Conservation (phyloP, 1,140 invertebrate genomes). For the Andrena cerasifolii region DNA sequence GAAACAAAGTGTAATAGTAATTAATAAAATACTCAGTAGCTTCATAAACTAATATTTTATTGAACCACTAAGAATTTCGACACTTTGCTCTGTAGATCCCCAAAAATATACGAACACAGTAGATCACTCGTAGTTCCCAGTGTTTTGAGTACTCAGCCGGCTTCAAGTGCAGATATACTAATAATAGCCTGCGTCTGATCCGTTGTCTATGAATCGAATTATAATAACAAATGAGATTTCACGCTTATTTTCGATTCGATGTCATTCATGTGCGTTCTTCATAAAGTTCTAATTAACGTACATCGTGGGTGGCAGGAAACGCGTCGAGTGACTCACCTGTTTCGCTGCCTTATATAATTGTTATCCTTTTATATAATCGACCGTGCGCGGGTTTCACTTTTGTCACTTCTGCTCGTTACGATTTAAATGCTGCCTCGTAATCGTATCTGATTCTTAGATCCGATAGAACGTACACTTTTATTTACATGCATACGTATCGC, state of each 20-base stretch:
- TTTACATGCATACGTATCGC: background rate
- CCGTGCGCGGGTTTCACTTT: background rate
- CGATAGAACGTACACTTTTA: background rate
- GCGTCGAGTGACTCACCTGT: conserved; percentile 47
- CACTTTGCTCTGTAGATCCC: too few relatives aligned
- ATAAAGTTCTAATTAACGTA: conserved; percentile 33
- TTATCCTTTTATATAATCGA: conserved; percentile 22
- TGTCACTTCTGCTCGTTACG: background rate
- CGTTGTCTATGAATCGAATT: background rate
- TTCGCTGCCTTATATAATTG: conserved; percentile 40
- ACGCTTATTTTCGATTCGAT: conserved; percentile 9
- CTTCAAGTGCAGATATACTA: background rate
- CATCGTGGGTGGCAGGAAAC: conserved; percentile 50
- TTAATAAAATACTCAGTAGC: too few relatives aligned
- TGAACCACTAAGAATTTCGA: too few relatives aligned
- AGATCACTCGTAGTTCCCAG: background rate
- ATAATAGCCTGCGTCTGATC: background rate
- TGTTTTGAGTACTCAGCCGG: background rate
- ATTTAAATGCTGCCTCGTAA: background rate
- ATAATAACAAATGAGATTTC: conserved; percentile 9
- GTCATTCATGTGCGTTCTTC: conserved; percentile 6
- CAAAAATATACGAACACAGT: background rate
- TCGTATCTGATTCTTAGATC: background rate
- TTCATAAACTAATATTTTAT: too few relatives aligned
- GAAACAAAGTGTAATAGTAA: too few relatives aligned